These are phyloP conservation scores for Druceiella hillmani DNA, from an alignment of 2,888 invertebrate genomes.

Conservation along the genomic window DNA sequence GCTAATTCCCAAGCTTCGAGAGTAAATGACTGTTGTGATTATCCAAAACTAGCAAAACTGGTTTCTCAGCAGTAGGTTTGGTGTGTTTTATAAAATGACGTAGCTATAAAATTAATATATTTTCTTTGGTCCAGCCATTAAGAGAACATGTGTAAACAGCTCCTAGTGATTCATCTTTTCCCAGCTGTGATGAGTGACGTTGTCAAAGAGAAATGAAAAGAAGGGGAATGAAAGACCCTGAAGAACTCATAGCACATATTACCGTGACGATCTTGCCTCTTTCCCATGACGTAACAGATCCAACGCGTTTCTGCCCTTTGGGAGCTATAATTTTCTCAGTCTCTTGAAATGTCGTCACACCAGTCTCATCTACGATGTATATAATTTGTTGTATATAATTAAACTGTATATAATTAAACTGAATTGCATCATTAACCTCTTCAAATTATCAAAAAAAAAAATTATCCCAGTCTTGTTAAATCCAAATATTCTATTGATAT, in stretches of 20 bases:
- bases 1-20: slow-evolving; percentile 10
- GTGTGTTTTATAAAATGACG: slow-evolving; percentile 8
- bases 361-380: slow-evolving; percentile 21
- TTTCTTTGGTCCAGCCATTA: slow-evolving; percentile 17
- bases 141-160: slow-evolving; percentile 18
- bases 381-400: slow-evolving; percentile 13
- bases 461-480: slow-evolving; percentile 17
- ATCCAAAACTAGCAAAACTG: slow-evolving; percentile 13
- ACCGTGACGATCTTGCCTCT: slow-evolving; percentile 20
- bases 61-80: slow-evolving; percentile 12
- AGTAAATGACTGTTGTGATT: slow-evolving; percentile 15
- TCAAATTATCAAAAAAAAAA: slow-evolving; percentile 19
- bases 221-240: slow-evolving; percentile 19
- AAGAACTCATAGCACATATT: slow-evolving; percentile 21
- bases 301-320: slow-evolving; percentile 18
- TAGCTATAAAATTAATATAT: slow-evolving; percentile 8
- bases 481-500: slow-evolving; percentile 19
- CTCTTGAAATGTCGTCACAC: too few relatives aligned
- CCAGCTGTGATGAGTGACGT: slow-evolving; percentile 18
- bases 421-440: slow-evolving; percentile 13
- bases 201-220: slow-evolving; percentile 21
- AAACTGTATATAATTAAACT: too few relatives aligned
- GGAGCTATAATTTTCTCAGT: slow-evolving; percentile 19
- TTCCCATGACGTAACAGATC: slow-evolving; percentile 19
- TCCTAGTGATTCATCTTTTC: slow-evolving; percentile 16